Conservation (phyloP, 2,888 invertebrate genomes). For the Sphaerolaimus hirsutus region DNA sequence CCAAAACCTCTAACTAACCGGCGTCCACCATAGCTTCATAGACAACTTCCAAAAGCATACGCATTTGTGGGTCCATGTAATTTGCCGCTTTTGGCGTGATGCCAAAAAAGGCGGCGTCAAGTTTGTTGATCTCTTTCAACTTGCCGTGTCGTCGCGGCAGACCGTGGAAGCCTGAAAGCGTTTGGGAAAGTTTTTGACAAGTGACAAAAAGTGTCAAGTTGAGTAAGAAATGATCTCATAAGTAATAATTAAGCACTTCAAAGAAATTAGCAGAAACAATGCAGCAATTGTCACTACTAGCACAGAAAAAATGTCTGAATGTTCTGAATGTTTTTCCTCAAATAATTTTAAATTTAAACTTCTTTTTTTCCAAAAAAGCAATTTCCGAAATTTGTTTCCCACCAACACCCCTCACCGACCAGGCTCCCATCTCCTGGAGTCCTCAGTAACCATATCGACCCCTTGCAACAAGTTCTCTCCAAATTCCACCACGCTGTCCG, state of each 20-base stretch:
- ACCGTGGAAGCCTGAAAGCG: conserved; percentile 28
- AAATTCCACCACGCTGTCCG: conserved; percentile 64
- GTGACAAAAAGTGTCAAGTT: too few species aligned
- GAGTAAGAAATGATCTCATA: conserved; percentile 77
- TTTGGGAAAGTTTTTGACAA: too few species aligned
- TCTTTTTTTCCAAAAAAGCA: too few species aligned
- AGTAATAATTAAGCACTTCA: too few species aligned
- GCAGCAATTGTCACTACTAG: too few species aligned
- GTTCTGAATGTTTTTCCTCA: too few species aligned
- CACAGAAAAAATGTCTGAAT: too few species aligned
- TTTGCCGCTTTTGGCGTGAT: conserved; percentile 17
- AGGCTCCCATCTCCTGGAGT: conserved; percentile 58
- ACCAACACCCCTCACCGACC: too few species aligned
- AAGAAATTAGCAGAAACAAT: too few species aligned
- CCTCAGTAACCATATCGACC: conserved; percentile 67
- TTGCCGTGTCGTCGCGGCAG: conserved; percentile 31
- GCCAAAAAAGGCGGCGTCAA: conserved; percentile 28
- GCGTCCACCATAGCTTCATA: conserved; percentile 72
- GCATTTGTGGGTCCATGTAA: conserved; percentile 67
- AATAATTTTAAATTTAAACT: too few species aligned
- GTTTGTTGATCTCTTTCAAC: conserved; percentile 29
- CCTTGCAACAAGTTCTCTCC: conserved; percentile 61
- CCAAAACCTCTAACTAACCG: conserved; percentile 27
- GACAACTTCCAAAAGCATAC: conserved; percentile 60
- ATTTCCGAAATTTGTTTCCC: too few species aligned